Conservation (phyloP, 2,113 vertebrate species). For the Paralichthys olivaceus region DNA sequence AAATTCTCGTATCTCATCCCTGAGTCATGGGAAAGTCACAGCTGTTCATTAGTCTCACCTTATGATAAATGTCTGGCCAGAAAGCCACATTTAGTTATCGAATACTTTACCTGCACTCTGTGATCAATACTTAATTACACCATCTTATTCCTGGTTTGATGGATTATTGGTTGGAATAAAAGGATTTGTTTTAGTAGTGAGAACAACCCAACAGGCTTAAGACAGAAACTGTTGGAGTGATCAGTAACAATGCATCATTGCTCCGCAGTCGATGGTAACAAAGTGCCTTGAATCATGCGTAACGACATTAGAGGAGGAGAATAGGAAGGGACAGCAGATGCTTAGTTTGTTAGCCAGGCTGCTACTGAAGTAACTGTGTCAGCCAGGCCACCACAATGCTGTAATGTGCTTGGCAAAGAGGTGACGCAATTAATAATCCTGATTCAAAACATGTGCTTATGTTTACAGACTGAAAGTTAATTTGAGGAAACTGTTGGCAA, state of each 20-base stretch:
- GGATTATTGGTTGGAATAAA: slow-evolving; percentile 66
- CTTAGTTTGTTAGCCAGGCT: slow-evolving; percentile 53
- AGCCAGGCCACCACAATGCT: slow-evolving; percentile 14
- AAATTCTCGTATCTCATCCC: slow-evolving; percentile 29
- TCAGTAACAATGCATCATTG: slow-evolving; percentile 68
- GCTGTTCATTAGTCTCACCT: slow-evolving; percentile 33
- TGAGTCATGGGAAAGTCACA: background rate
- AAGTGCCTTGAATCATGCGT: slow-evolving; percentile 64
- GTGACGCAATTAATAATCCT: slow-evolving; percentile 38
- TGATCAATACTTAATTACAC: slow-evolving; percentile 79
- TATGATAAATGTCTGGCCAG: slow-evolving; percentile 51
- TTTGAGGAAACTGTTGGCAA: slow-evolving; percentile 10
- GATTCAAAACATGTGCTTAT: slow-evolving; percentile 42
- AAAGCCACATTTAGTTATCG: slow-evolving; percentile 42
- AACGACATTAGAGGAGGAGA: slow-evolving; percentile 66
- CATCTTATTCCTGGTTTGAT: slow-evolving; percentile 58
- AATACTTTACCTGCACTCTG: slow-evolving; percentile 52
- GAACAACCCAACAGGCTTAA: slow-evolving; percentile 48
- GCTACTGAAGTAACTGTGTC: slow-evolving; percentile 30
- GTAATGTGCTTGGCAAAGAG: slow-evolving; percentile 27
- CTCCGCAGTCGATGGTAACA: slow-evolving; percentile 68
- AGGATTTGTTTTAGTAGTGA: slow-evolving; percentile 31
- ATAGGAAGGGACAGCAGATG: slow-evolving; percentile 47
- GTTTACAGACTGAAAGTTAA: slow-evolving; percentile 10
- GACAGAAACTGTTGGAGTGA: slow-evolving; percentile 52